phyloP scores from a whole-genome alignment of 2,797 vertebrate species.

The Nyctibius grandis region DNA sequence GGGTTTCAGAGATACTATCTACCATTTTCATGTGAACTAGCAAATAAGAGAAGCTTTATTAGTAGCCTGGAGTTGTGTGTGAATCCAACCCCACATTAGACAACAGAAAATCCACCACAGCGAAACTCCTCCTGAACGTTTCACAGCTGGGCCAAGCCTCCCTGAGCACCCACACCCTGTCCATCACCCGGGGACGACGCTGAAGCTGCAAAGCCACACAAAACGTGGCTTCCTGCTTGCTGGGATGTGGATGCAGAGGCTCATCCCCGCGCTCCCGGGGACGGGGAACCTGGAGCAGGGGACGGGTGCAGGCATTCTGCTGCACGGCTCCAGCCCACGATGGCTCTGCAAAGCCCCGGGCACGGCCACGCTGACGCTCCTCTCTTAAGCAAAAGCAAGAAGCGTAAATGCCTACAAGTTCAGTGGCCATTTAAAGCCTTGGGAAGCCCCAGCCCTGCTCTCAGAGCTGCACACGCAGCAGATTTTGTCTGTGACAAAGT shows the following conservation, averaged over 20 bases:
- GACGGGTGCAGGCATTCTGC: neutral
- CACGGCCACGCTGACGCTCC: neutral
- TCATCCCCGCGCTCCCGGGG: neutral
- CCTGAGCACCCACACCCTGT: fast-evolving
- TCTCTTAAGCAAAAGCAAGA: neutral
- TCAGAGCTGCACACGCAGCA: neutral
- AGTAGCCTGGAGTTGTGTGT: neutral
- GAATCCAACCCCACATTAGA: neutral
- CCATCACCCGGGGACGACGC: neutral
- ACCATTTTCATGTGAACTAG: neutral
- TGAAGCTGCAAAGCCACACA: neutral
- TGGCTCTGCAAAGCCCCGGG: neutral
- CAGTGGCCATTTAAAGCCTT: neutral
- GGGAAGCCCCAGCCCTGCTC: neutral
- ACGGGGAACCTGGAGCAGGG: neutral
- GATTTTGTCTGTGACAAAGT: conserved; percentile 4
- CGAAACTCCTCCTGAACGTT: neutral
- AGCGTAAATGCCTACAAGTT: neutral
- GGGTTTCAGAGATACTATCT: neutral
- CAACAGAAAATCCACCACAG: neutral
- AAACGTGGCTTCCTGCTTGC: neutral
- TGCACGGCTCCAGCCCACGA: neutral
- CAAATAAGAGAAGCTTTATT: neutral
- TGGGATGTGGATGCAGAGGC: neutral
- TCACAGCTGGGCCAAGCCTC: neutral